These are phyloP conservation scores for Bradypodion pumilum DNA, from an alignment of 2,797 vertebrate species.

Conservation along the genomic window DNA sequence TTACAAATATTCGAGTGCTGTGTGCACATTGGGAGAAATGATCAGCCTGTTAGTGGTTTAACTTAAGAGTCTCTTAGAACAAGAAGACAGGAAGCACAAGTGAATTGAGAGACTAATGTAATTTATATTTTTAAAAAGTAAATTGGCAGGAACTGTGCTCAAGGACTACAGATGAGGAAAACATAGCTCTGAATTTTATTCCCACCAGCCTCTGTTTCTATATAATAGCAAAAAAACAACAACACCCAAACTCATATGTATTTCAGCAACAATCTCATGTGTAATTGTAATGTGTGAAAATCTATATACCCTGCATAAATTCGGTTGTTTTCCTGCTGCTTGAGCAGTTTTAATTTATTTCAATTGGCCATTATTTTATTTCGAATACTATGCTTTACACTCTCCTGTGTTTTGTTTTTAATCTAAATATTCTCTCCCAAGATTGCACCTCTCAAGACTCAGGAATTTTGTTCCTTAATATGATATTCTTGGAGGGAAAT, in stretches of 20 bases:
- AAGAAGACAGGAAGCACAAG: background rate
- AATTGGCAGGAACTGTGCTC: background rate
- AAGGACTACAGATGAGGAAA: background rate
- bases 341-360: background rate
- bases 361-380: background rate
- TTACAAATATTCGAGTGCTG: slow-evolving; percentile 49
- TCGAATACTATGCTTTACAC: background rate
- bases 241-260: background rate
- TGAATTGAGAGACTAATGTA: background rate
- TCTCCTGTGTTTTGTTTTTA: background rate
- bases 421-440: background rate
- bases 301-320: background rate
- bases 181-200: background rate
- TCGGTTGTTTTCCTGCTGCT: background rate
- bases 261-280: background rate
- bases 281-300: background rate
- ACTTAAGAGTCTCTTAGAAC: slow-evolving; percentile 9
- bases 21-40: slow-evolving; percentile 47
- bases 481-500: too few relatives aligned
- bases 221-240: background rate
- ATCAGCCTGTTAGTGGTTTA: slow-evolving; percentile 16
- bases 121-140: background rate
- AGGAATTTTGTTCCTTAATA: too few relatives aligned
- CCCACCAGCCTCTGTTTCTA: background rate
- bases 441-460: too few relatives aligned